Percentiles rank a stretch among this genome's conserved stretches.
These are phyloP conservation scores for Drosophila longiperda DNA, from an alignment of 2,888 invertebrate species.

Conservation along the genomic window DNA sequence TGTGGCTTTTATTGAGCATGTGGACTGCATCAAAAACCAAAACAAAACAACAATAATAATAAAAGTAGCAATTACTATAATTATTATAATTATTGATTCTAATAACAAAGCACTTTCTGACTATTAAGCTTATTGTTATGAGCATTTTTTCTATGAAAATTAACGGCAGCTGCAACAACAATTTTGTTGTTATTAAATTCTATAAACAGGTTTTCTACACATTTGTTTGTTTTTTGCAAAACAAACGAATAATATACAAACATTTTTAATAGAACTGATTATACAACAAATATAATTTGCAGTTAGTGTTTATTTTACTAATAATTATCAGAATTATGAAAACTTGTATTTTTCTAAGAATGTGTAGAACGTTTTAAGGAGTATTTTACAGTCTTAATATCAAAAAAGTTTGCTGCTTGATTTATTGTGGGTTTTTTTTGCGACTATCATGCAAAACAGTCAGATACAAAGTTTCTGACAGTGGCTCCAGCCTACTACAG, in stretches of 20 bases:
- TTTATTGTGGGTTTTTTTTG: slow-evolving; percentile 12
- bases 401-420: background rate
- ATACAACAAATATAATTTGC: background rate
- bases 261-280: background rate
- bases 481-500: slow-evolving; percentile 1
- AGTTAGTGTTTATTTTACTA: background rate
- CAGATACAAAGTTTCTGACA: slow-evolving; percentile 11
- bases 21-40: background rate
- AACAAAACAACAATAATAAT: slow-evolving; percentile 14
- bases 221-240: background rate
- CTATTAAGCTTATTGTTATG: slow-evolving; percentile 31
- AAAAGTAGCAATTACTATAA: slow-evolving; percentile 47
- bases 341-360: background rate
- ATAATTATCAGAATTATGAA: background rate
- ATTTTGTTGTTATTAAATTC: background rate
- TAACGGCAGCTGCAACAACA: slow-evolving; percentile 29
- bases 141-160: slow-evolving; percentile 26
- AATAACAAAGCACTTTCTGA: slow-evolving; percentile 34
- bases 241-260: background rate
- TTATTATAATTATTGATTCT: slow-evolving; percentile 58
- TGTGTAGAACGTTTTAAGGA: background rate
- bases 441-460: slow-evolving; percentile 15
- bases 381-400: slow-evolving; percentile 2
- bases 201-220: slow-evolving; percentile 24
- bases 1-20: slow-evolving; percentile 11